Evolutionary conservation across 1,140 invertebrate species (phyloP).

Genomic region (Oppia nitens): DNA sequence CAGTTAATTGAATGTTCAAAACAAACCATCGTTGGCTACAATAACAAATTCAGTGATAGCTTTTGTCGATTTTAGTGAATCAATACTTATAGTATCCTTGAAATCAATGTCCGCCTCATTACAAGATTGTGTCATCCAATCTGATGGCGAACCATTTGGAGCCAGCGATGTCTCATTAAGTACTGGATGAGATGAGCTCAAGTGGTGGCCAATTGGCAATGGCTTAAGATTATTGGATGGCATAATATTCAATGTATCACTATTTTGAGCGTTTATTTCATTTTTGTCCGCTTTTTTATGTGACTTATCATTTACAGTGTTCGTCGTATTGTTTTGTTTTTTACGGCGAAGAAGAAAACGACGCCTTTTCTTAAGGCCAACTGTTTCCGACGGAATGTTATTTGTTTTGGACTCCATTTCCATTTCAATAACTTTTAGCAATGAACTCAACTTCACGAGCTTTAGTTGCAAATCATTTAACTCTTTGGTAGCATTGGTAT

Average conservation of each 20-base stretch:
- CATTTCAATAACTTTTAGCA: slow-evolving; percentile 36
- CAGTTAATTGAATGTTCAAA: too few relatives aligned
- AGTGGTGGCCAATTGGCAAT: slow-evolving; percentile 17
- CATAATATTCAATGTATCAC: neutral
- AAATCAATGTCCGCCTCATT: slow-evolving; percentile 21
- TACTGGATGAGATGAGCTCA: slow-evolving; percentile 33
- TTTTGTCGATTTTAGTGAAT: slow-evolving; percentile 16
- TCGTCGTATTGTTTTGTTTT: slow-evolving; percentile 28
- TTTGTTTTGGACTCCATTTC: neutral
- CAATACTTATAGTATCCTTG: neutral
- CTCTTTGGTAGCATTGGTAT: neutral
- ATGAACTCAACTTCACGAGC: slow-evolving; percentile 39
- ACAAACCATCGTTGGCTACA: slow-evolving; percentile 38
- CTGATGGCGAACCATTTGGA: neutral
- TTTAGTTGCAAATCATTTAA: slow-evolving; percentile 39
- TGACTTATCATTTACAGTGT: slow-evolving; percentile 3
- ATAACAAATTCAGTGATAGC: slow-evolving; percentile 36
- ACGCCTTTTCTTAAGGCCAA: slow-evolving; percentile 45
- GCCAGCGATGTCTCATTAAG: slow-evolving; percentile 18
- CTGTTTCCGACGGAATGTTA: slow-evolving; percentile 33
- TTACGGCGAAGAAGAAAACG: slow-evolving; percentile 50
- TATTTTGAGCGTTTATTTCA: slow-evolving; percentile 14
- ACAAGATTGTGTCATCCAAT: slow-evolving; percentile 20
- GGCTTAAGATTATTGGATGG: slow-evolving; percentile 10
- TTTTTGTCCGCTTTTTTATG: slow-evolving; percentile 5